These are phyloP conservation scores for Trichogramma dendrolimi DNA, from an alignment of 2,888 invertebrate species.

Conservation along the genomic window DNA sequence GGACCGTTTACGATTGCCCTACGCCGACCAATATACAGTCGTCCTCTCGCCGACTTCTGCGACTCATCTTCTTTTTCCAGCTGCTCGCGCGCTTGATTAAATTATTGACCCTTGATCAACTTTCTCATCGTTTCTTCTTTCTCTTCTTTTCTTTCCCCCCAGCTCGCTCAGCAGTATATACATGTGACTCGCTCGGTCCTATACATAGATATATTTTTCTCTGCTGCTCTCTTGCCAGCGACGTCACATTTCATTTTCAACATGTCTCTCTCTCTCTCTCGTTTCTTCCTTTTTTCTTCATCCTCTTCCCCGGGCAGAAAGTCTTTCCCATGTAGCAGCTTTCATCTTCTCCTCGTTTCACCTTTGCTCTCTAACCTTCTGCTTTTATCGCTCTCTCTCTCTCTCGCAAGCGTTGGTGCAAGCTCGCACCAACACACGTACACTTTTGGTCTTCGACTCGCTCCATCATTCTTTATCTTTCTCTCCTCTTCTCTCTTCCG, in stretches of 20 bases:
- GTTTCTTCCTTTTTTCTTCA: neutral
- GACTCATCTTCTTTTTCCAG: neutral
- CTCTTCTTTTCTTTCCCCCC: neutral
- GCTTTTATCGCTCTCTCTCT: slow-evolving; percentile 5
- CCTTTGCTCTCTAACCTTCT: neutral
- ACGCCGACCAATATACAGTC: neutral
- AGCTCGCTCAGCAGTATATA: no score
- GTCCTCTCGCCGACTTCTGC: neutral
- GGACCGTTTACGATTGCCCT: slow-evolving; percentile 1
- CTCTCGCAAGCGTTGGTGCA: slow-evolving; percentile 14
- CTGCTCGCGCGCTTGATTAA: slow-evolving; percentile 15
- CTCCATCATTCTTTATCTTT: slow-evolving; percentile 2
- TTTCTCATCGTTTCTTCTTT: slow-evolving; percentile 5
- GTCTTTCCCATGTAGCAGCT: neutral
- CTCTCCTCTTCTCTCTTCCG: slow-evolving; percentile 1
- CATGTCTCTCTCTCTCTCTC: neutral
- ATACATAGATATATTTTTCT: no score
- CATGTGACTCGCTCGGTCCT: no score
- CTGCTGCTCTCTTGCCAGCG: no score
- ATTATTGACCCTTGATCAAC: slow-evolving; percentile 21
- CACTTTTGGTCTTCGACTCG: neutral
- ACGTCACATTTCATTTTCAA: slow-evolving; percentile 18
- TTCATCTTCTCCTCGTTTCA: slow-evolving; percentile 4
- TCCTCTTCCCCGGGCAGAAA: neutral
- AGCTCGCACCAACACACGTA: neutral